These are phyloP conservation scores for Oxytorus armatus DNA, from an alignment of 2,888 invertebrate species.

Conservation along the genomic window DNA sequence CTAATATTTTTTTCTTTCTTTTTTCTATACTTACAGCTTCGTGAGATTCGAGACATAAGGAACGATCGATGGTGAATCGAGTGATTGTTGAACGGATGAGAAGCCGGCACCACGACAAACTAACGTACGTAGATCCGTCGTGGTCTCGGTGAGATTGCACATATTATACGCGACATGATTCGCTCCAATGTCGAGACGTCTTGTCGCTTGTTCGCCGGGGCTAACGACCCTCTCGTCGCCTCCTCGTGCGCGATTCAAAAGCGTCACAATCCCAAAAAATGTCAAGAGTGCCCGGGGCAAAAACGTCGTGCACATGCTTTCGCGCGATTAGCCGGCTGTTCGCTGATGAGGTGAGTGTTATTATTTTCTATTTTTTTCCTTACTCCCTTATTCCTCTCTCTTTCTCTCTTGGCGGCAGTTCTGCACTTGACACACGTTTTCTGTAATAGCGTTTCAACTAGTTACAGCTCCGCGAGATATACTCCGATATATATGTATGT, in stretches of 20 bases:
- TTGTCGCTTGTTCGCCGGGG: too few relatives aligned
- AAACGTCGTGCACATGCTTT: conserved; percentile 73
- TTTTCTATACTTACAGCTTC: conserved; percentile 80
- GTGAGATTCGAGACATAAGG: conserved; percentile 75
- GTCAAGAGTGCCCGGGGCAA: conserved; percentile 60
- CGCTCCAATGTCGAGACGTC: too few relatives aligned
- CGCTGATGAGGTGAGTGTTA: too few relatives aligned
- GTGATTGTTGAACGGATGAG: conserved; percentile 72
- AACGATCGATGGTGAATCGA: conserved; percentile 65
- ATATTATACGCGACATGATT: conserved; percentile 19
- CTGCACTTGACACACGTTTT: too few relatives aligned
- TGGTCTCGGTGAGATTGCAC: conserved; percentile 76
- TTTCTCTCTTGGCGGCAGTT: too few relatives aligned
- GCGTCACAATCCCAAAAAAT: conserved; percentile 50
- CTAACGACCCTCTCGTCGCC: conserved; percentile 6
- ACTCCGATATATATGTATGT: too few relatives aligned
- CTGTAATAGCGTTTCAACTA: too few relatives aligned
- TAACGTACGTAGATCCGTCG: conserved; percentile 74
- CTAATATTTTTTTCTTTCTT: too few relatives aligned
- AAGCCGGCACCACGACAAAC: conserved; percentile 78
- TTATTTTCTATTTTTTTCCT: neutral
- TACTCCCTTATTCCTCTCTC: neutral
- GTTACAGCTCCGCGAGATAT: too few relatives aligned
- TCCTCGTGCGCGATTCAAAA: conserved; percentile 37
- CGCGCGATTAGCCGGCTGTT: conserved; percentile 61